A percentile compares a stretch with the other conserved stretches of the same genome.
Conservation (phyloP, 2,113 vertebrate species). For the Dicaeum eximium region DNA sequence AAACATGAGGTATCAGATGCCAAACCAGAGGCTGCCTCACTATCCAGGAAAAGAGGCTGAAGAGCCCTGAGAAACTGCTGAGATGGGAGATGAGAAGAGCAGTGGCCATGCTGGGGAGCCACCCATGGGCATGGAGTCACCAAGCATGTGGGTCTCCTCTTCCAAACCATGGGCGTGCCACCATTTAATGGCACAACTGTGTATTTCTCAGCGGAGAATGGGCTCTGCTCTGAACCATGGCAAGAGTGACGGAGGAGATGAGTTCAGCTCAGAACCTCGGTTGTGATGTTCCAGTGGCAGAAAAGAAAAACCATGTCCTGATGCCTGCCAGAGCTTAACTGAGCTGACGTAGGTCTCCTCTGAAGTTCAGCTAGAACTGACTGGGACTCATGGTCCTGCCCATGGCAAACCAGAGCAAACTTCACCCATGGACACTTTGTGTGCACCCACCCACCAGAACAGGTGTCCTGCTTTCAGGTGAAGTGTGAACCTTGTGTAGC, state of each 20-base stretch:
- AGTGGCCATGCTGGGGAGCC: not conserved
- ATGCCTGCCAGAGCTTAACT: not conserved
- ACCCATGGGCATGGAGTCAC: not conserved
- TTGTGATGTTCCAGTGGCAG: not conserved
- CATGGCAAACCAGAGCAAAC: not conserved
- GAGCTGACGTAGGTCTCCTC: not conserved
- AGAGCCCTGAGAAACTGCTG: fast-evolving
- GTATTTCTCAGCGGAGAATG: not conserved
- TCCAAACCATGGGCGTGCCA: not conserved
- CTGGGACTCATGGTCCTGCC: not conserved
- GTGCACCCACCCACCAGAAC: fast-evolving
- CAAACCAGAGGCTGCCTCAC: not conserved
- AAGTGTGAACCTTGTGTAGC: not conserved
- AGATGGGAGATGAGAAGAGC: not conserved
- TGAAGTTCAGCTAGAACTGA: not conserved
- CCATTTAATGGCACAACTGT: not conserved
- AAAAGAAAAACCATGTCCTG: not conserved
- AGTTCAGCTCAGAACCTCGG: not conserved
- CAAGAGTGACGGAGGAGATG: not conserved
- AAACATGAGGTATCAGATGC: fast-evolving
- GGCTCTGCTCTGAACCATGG: not conserved
- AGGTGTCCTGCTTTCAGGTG: not conserved
- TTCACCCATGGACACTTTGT: not conserved
- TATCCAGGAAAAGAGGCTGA: not conserved
- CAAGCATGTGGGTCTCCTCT: not conserved